phyloP scores from a whole-genome alignment of 1,140 invertebrate species.

The Episyrphus balteatus region DNA sequence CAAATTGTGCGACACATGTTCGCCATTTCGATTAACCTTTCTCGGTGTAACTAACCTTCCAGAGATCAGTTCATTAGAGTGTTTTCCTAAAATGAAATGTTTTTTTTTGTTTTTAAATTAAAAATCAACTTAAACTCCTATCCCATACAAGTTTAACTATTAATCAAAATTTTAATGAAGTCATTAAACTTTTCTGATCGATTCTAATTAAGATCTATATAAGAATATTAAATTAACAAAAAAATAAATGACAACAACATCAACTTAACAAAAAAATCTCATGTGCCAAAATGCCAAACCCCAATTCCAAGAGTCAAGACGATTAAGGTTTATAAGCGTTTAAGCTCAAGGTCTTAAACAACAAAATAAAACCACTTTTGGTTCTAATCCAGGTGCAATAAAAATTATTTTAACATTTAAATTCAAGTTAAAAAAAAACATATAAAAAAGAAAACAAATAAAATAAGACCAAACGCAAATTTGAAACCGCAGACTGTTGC shows the following conservation, averaged over 20 bases:
- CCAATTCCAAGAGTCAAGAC: background rate
- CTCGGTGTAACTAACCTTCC: slow-evolving; percentile 46
- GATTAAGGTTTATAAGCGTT: too few species aligned
- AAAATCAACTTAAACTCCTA: background rate
- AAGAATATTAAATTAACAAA: background rate
- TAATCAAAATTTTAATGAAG: background rate
- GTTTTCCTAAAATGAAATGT: slow-evolving; percentile 33
- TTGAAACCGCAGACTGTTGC: too few species aligned
- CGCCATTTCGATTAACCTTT: slow-evolving; percentile 43
- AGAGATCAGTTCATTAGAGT: slow-evolving; percentile 35
- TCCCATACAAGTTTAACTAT: too few species aligned
- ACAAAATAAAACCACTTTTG: too few species aligned
- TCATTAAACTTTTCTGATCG: background rate
- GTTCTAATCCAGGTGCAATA: too few species aligned
- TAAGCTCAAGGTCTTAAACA: too few species aligned
- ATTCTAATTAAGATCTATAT: background rate
- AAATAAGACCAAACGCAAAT: too few species aligned
- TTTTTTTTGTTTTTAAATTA: background rate
- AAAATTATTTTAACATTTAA: too few species aligned
- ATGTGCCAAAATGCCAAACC: too few species aligned
- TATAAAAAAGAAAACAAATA: too few species aligned
- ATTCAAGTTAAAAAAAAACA: too few species aligned
- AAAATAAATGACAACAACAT: background rate
- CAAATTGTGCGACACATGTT: slow-evolving; percentile 44
- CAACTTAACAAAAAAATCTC: too few species aligned